Base-by-base conservation (phyloP, 2,113 vertebrate species). In the Oriolus oriolus region DNA sequence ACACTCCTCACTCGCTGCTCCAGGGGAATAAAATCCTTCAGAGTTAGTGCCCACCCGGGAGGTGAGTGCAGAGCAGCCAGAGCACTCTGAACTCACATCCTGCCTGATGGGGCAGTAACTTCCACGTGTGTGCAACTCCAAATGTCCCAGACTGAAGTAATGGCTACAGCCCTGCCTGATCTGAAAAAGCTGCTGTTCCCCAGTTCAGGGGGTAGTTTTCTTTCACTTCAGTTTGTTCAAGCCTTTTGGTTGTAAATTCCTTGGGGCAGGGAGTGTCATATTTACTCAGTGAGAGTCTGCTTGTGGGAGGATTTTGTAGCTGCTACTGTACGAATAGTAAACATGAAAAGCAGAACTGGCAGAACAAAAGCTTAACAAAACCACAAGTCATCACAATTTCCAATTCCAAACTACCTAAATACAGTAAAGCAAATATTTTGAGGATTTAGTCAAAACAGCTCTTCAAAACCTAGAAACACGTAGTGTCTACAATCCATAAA, bases 281-380 rank as follows among this genome's bases (percentile, higher is more conserved):
- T 75, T 76, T 59, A 56, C 70, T 61, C 63, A 60, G 53, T 8
- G 33, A 56, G 39, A 64, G 22, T 42, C 53, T 84, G 68, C 50
- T 76, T 37, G 54, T 83, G 68, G 71, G 71, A 96, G 83, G 71
- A 81, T 91, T 96, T 66, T 84, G 50, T 50, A 84, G 71, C 35
- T 74, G 52, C 54, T 57, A 3, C 59, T 69, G 57, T 49, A 92
- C 68, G 71, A 84, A 79, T 2, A 90, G 59, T 80, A 92, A 88
- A 66, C 42, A 94, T 10, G 16, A 89, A 80, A 89, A 57, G 57
- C 22, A 90, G 71, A 88, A 76, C 22, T 89, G 63, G 76, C 53
- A 94, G 78, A 37, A 76, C 24, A 95, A 92, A 86, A 92, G 60
- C n/a, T 64, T 73, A 65, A 90, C 50, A 71, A 92, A 90, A 80